Base-by-base conservation (phyloP, 2,113 vertebrate species). In the Cebidichthys violaceus region DNA sequence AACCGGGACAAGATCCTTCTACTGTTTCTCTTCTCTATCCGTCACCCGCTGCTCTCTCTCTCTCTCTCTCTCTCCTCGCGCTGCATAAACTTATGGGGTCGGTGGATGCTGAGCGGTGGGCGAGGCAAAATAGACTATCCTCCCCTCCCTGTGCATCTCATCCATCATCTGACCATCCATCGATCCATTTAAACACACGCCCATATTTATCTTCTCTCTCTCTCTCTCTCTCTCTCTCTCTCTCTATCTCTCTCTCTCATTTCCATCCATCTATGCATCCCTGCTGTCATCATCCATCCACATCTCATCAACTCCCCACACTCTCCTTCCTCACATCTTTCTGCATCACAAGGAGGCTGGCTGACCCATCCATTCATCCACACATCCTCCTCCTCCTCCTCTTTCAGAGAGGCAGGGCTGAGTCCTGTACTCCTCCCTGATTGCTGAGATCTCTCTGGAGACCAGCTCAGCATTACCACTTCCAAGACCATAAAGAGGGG, bases 381-480 rank as follows among this genome's bases (percentile, higher is more conserved):
- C 43, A 10, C 79, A 52, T 52, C 31, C 70, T n/a, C 60, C 17
- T 22, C n/a, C 39, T 5, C 15, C 13, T 8, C 2, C 33, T 31
- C 37, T 18, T 45, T 41, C 61, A 14, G 27, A 29, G 72, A 39
- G 84, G 72, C 75, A 35, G 79, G 67, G 70, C 77, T 69, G 69
- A 65, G 52, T 57, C 35, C 33, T 43, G 7, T 50, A 22, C 76
- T 81, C 73, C 82, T 77, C 65, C 68, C 74, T 89, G 86, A 87
- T 85, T 88, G 83, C 87, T 81, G 60, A 45, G 39, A 77, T 77
- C 82, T 86, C 90, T 83, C 86, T 43, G 61, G 88, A 76, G 86
- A 92, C 78, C 68, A 90, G 78, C 90, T 93, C 91, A 94, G 90
- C 88, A 92, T 82, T 83, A 88, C 80, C 37, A 59, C 87, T 82